Conservation (phyloP, 2,888 invertebrate species). For the Epicampocera succincta region DNA sequence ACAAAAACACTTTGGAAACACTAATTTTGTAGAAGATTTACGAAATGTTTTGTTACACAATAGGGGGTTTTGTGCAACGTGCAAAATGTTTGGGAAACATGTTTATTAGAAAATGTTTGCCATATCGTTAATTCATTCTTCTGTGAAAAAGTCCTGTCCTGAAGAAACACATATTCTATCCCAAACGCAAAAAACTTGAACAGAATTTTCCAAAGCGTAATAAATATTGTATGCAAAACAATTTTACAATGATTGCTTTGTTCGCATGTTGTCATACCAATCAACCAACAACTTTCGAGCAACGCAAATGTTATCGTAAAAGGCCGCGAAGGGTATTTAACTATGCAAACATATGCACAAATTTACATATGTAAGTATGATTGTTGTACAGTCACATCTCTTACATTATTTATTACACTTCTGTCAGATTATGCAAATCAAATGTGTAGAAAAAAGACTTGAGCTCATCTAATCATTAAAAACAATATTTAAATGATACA, state of each 20-base stretch:
- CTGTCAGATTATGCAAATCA: constrained; percentile 6
- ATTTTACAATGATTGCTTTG: constrained; percentile 18
- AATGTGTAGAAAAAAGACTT: neutral
- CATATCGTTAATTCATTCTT: too few relatives aligned
- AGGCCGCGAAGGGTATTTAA: constrained; percentile 6
- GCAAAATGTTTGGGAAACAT: too few relatives aligned
- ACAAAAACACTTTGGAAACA: too few relatives aligned
- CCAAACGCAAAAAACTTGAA: neutral
- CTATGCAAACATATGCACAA: constrained; percentile 2
- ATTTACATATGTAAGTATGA: neutral
- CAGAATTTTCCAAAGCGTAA: constrained; percentile 41
- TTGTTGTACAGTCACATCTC: neutral
- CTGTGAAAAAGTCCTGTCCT: too few relatives aligned
- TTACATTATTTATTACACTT: constrained; percentile 3
- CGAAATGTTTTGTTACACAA: too few relatives aligned
- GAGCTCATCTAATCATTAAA: neutral
- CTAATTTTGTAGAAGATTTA: too few relatives aligned
- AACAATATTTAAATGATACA: constrained; percentile 44
- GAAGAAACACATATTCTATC: too few relatives aligned
- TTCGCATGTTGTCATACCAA: constrained; percentile 1
- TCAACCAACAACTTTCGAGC: constrained; percentile 7
- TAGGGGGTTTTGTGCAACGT: too few relatives aligned
- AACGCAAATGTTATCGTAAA: constrained; percentile 39
- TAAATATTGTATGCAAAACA: constrained; percentile 12
- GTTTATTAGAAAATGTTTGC: too few relatives aligned